These are phyloP conservation scores for Orthosia gothica DNA, from an alignment of 2,888 invertebrate species.

Conservation along the genomic window DNA sequence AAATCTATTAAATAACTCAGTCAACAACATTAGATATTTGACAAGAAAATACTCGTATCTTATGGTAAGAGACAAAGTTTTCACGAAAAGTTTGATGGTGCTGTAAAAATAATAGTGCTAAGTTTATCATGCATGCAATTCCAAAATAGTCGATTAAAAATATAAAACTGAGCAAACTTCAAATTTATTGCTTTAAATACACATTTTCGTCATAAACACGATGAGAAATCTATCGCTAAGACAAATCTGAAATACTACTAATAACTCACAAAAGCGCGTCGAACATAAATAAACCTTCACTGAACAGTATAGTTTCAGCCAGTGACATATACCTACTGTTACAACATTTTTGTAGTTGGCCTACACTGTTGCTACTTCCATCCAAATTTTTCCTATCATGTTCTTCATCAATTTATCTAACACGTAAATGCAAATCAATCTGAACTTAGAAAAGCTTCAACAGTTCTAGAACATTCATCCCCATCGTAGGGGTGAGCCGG, in stretches of 20 bases:
- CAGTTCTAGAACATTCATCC: constrained; percentile 76
- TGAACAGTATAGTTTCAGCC: constrained; percentile 3
- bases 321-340: constrained; percentile 25
- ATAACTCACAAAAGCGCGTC: constrained; percentile 27
- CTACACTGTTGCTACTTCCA: constrained; percentile 37
- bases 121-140: constrained; percentile 12
- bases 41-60: constrained; percentile 8
- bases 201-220: constrained; percentile 51
- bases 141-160: constrained; percentile 33
- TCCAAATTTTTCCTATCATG: constrained; percentile 33
- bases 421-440: constrained; percentile 61
- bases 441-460: constrained; percentile 52
- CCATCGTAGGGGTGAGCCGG: constrained; percentile 89
- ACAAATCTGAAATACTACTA: constrained; percentile 33
- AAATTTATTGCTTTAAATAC: constrained; percentile 66
- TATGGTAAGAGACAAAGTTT: neutral
- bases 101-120: constrained; percentile 26
- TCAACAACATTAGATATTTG: constrained; percentile 13
- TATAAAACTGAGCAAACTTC: constrained; percentile 54
- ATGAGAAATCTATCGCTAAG: constrained; percentile 57
- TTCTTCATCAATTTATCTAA: constrained; percentile 57
- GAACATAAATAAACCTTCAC: constrained; percentile 21
- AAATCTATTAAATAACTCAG: constrained; percentile 30
- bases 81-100: neutral
- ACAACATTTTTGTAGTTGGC: constrained; percentile 22